Percentiles rank a stretch among this genome's conserved stretches.
Conservation (phyloP, 2,888 invertebrate genomes). For the Trisateles emortualis region DNA sequence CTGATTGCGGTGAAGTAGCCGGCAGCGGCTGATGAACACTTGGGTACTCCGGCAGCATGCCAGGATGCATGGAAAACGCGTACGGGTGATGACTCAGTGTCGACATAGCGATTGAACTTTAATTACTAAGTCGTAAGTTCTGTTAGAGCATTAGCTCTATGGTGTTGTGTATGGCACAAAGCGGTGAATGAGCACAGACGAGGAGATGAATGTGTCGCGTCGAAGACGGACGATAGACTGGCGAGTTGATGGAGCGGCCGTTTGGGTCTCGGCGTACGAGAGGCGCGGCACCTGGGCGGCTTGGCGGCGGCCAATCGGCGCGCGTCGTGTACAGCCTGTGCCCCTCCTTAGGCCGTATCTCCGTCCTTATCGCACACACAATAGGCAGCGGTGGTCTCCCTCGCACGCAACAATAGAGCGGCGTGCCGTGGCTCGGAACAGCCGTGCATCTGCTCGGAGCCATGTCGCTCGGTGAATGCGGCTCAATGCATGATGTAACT, state of each 20-base stretch:
- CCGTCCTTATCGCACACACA: conserved; percentile 59
- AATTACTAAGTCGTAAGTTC: conserved; percentile 52
- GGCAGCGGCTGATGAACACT: conserved; percentile 78
- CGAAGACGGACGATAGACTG: conserved; percentile 82
- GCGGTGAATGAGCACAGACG: conserved; percentile 71
- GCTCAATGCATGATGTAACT: conserved; percentile 75
- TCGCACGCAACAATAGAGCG: conserved; percentile 62
- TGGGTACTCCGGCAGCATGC: conserved; percentile 81
- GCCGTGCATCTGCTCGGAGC: conserved; percentile 78
- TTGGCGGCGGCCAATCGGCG: conserved; percentile 66
- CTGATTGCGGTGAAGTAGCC: conserved; percentile 82
- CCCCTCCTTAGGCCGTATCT: conserved; percentile 65
- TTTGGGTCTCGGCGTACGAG: conserved; percentile 68
- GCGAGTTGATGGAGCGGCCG: conserved; percentile 62
- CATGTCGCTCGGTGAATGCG: conserved; percentile 68
- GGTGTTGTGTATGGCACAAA: conserved; percentile 75
- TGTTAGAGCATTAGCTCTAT: conserved; percentile 72
- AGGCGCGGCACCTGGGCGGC: conserved; percentile 76
- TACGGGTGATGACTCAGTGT: conserved; percentile 84
- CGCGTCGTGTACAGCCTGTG: conserved; percentile 69
- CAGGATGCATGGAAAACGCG: conserved; percentile 84
- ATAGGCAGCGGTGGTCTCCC: conserved; percentile 51
- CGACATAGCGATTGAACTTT: conserved; percentile 70
- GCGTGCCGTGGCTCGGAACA: conserved; percentile 66
- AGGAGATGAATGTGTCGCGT: conserved; percentile 78